Conservation (phyloP, 2,797 vertebrate species). For the Lepus townsendii region DNA sequence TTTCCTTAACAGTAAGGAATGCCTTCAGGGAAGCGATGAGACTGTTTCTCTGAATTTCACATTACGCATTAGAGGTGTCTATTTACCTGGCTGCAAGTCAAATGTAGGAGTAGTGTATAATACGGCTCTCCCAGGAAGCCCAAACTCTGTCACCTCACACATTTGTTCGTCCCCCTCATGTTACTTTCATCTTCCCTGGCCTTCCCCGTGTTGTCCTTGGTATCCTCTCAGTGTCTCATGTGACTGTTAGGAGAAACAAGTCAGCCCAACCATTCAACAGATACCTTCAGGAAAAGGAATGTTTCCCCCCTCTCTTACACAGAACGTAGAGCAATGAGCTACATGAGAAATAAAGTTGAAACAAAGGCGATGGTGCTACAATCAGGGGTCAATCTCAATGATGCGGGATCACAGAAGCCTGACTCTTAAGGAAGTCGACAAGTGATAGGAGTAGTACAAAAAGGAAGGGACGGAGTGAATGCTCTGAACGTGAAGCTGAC, state of each 20-base stretch:
- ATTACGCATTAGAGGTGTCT: background rate
- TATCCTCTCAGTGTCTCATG: background rate
- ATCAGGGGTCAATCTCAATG: background rate
- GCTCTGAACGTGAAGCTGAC: background rate
- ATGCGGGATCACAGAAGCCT: background rate
- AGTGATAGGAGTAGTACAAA: background rate
- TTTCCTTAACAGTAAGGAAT: background rate
- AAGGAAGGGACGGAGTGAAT: background rate
- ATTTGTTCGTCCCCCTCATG: no score
- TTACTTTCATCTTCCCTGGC: background rate
- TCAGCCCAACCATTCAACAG: background rate
- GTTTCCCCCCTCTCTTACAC: background rate
- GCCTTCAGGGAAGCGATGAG: background rate
- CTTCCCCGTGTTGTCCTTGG: background rate
- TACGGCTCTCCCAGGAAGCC: background rate
- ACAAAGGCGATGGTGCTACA: background rate
- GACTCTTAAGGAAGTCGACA: background rate
- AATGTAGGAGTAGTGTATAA: background rate
- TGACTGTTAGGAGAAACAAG: background rate
- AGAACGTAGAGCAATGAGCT: background rate
- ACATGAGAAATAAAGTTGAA: conserved; percentile 3
- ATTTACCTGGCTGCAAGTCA: conserved; percentile 31
- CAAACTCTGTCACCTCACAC: background rate
- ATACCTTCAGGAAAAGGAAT: conserved; percentile 1
- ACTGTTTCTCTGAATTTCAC: background rate